Base-by-base conservation (phyloP, 2,888 invertebrate genomes). In the Mimachlamys varia region DNA sequence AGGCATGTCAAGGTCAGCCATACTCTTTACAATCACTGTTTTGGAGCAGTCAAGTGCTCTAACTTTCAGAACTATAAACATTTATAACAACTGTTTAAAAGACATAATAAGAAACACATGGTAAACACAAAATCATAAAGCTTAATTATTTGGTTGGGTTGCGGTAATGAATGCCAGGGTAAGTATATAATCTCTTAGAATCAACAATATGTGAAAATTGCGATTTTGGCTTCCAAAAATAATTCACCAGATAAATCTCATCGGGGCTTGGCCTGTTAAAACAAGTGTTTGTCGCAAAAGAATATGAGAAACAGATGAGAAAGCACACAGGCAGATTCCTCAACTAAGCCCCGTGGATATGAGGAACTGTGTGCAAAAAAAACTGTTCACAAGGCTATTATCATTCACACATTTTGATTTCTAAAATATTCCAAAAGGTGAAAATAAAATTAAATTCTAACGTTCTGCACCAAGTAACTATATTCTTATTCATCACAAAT, bases 1-100 rank as follows among this genome's bases (percentile, higher is more conserved):
- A 33, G 33, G 33, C 13, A 76, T 76, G 33, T 76, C 76, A 76
- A 76, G 76, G 76, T 76, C 76, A 76, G 10, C 76, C 27, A 12
- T 33, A 76, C 76, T 76, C 76, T 76, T 12, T 76, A 22, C 12
- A 2, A 76, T 76, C 7, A 76, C 0, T 76, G 76, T 2, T 19
- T 27, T 27, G 4, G 19, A 19, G 58, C 19, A 22, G 22, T 76
- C 33, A 33, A 10, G 76, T 76, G 76, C 76, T 33, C 76, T 33
- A 33, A 33, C 76, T 76, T 4, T 33, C 33, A 27, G 33, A 76
- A 33, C 76, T n/a, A 76, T 76, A 76, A 76, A 76, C 76, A 33
- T 76, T 76, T 33, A 76, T 76, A 76, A 76, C 76, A 76, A 76
- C 33, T 27, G 76, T 76, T 76, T 76, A 76, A 44, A 76, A 76